Evolutionary conservation across 2,113 vertebrate genomes (phyloP).

Genomic region (Phodopus roborovskii): DNA sequence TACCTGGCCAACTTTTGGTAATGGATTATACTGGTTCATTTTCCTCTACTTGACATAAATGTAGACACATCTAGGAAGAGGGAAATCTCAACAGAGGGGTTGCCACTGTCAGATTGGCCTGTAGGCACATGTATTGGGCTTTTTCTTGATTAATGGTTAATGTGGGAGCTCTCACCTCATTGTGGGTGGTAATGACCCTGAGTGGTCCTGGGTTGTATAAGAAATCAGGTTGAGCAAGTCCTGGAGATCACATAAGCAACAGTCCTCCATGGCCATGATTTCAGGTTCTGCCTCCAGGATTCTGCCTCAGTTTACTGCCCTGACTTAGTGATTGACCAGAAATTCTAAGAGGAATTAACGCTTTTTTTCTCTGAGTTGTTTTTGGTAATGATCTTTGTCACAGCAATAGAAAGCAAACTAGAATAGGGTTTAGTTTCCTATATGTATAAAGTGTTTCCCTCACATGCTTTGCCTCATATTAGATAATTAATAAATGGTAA

Average conservation of each 20-base stretch:
- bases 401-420: neutral
- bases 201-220: neutral
- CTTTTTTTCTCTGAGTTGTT: neutral
- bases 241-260: neutral
- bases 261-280: neutral
- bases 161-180: neutral
- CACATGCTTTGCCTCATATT: neutral
- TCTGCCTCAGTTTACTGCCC: neutral
- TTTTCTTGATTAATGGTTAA: neutral
- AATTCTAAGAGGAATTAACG: neutral
- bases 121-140: neutral
- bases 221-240: neutral
- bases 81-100: neutral
- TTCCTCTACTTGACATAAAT: neutral
- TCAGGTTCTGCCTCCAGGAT: neutral
- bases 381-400: neutral
- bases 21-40: neutral
- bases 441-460: constrained; percentile 3
- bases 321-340: neutral
- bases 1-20: neutral
- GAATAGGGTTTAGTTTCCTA: neutral
- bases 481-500: neutral
- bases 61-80: neutral
- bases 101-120: neutral
- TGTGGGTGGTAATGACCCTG: neutral